Percentiles rank a stretch among this genome's conserved stretches.
phyloP scores from a whole-genome alignment of 2,113 vertebrate genomes.

The Nansenia antarctica region DNA sequence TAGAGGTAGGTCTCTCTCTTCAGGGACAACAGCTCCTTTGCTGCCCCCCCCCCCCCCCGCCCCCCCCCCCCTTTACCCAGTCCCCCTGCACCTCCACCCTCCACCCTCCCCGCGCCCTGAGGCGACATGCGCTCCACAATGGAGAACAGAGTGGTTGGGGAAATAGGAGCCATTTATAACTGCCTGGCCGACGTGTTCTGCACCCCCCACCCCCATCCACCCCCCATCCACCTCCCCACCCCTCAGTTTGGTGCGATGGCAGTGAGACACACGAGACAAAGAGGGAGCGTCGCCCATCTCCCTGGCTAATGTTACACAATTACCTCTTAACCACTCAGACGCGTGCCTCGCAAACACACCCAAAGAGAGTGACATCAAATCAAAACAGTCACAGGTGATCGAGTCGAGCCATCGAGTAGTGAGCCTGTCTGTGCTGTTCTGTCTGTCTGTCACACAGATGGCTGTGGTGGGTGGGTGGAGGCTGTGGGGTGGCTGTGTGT shows the following conservation, averaged over 20 bases:
- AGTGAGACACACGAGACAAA: conserved; percentile 48
- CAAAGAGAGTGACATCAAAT: conserved; percentile 81
- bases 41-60: background rate
- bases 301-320: conserved; percentile 86
- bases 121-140: conserved; percentile 73
- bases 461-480: conserved; percentile 3
- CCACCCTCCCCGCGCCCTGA: conserved; percentile 30
- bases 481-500: conserved; percentile 4
- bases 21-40: conserved; percentile 3
- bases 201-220: conserved; percentile 44
- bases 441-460: conserved; percentile 22
- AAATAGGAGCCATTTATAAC: conserved; percentile 83
- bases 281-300: conserved; percentile 54
- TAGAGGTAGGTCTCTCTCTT: conserved; percentile 15
- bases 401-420: conserved; percentile 81
- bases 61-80: too few species aligned
- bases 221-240: too few species aligned
- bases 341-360: conserved; percentile 74
- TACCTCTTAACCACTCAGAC: conserved; percentile 89
- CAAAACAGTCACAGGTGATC: conserved; percentile 84
- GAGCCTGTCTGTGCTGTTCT: conserved; percentile 42
- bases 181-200: conserved; percentile 66
- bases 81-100: too few species aligned
- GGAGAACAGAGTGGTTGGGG: conserved; percentile 74
- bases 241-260: conserved; percentile 23